Evolutionary conservation across 2,113 vertebrate species (phyloP), one percentile per base, ranked within the genome.

Genomic region (Hippocampus comes): DNA sequence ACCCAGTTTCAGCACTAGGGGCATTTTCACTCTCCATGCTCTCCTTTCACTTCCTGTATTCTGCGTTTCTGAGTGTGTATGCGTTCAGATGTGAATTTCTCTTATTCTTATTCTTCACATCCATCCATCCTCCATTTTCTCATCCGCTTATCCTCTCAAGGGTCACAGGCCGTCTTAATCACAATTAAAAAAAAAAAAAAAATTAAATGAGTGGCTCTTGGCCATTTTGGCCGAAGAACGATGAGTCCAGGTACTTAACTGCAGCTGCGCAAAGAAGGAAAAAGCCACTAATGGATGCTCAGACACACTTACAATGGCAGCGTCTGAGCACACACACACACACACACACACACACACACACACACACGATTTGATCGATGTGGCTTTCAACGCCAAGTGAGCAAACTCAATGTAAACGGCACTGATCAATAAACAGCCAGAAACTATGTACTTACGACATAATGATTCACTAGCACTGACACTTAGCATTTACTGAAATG

Each of bases 261-360:
- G 43, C 43, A 46, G 43, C 43, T 12, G 43, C 11, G 9, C 43
- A 9, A 46, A 46, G 10, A 42, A 76, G 43, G 59, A 60, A 49
- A 80, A 75, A 70, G 14, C 71, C 60, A 34, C 66, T 82, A 76
- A 80, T 82, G 77, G 72, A 81, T 9, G 14, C 53, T 59, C 57
- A 77, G 72, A 75, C 69, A 34, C 43, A 9, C 42, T 61, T 49
- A 72, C 46, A 51, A 55, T 43, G 68, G 23, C 68, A 34, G 55
- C 2, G n/a, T 73, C 74, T 68, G 18, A 49, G 69, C 34, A 78
- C 23, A 41, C 23, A n/a, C 34, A 70, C 59, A 10, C 53, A 18
- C 49, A 3, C 34, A 76, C 23, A 41, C 43, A 41, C 34, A 3
- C 34, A 76, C 23, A 41, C 43, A 41, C 34, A 70, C 43, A n/a